Base-by-base conservation (phyloP, 2,888 invertebrate genomes). In the Rugalucina vietnamica region DNA sequence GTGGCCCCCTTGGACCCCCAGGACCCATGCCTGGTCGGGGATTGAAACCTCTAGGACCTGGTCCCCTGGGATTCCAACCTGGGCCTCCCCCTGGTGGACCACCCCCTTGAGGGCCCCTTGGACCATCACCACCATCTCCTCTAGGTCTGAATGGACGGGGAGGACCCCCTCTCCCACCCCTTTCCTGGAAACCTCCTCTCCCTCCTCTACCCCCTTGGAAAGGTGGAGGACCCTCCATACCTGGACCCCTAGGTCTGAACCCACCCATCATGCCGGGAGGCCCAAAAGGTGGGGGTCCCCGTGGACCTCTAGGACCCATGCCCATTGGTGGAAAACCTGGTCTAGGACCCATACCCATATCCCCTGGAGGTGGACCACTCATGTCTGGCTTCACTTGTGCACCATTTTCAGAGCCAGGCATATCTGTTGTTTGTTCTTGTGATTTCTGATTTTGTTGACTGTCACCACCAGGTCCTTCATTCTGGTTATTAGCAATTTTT, bases 191-290 rank as follows among this genome's bases (percentile, higher is more conserved):
- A 27, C 81, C 81, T 57, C 85, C 81, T 57, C 87, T 75, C 69
- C 85, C 87, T 34, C 85, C 36, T 29, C 85, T 39, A 18, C 74
- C 57, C 18, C 78, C 83, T 5, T 34, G 65, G 82, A 82, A 81
- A 34, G 82, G 79, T 49, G 87, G 87, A 24, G 87, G 87, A 3
- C 87, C 87, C 27, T 87, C 87, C 87, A 87, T 87, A 12, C 87
- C 82, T 1, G 87, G 87, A 37, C 87, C 87, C 57, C 85, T 82
- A 69, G 84, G 84, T 18, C 72, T 72, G 37, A 79, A 79, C 2
- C 84, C 84, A 50, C 57, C 80, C 21, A 76, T 72, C 60, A 76
- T 76, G 73, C 81, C 81, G 39, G 83, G 85, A 43, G 83, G 86
- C 29, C 84, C 85, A 77, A 84, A 84, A 34, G 83, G 84, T 37